phyloP scores from a whole-genome alignment of 2,888 invertebrate genomes.

The Drosophila mettleri region DNA sequence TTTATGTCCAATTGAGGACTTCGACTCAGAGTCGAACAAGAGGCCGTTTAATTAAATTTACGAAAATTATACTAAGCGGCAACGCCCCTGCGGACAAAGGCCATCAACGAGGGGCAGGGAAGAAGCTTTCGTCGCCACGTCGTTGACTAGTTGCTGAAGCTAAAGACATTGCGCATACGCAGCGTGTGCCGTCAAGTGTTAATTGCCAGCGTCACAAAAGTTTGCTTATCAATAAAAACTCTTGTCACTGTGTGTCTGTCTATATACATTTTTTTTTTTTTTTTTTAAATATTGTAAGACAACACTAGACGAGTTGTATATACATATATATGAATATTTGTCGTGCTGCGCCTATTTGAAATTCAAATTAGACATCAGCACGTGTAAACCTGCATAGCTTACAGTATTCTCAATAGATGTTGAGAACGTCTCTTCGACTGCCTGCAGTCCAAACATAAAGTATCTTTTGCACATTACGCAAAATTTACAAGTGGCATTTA shows the following conservation, averaged over 20 bases:
- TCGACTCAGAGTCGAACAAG: slow-evolving; percentile 32
- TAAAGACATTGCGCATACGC: slow-evolving; percentile 70
- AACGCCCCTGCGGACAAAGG: slow-evolving; percentile 58
- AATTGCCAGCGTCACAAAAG: slow-evolving; percentile 67
- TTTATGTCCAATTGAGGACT: slow-evolving; percentile 71
- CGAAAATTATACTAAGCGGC: slow-evolving; percentile 68
- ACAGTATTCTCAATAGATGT: slow-evolving; percentile 54
- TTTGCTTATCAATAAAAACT: slow-evolving; percentile 66
- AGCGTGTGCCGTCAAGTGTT: slow-evolving; percentile 70
- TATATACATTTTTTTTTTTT: neutral
- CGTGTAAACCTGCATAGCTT: slow-evolving; percentile 75
- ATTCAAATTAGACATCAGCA: slow-evolving; percentile 79
- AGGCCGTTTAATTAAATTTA: slow-evolving; percentile 72
- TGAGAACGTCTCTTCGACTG: too few relatives aligned
- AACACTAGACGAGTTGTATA: slow-evolving; percentile 22
- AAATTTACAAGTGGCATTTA: slow-evolving; percentile 47
- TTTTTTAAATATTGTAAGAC: slow-evolving; percentile 34
- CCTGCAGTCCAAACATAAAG: too few relatives aligned
- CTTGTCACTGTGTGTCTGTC: slow-evolving; percentile 13
- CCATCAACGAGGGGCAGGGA: neutral
- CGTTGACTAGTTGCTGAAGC: slow-evolving; percentile 35
- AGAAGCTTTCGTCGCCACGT: slow-evolving; percentile 9
- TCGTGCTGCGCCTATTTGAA: slow-evolving; percentile 66
- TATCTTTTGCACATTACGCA: slow-evolving; percentile 51
- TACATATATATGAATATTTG: slow-evolving; percentile 23